Base-by-base conservation (phyloP, 2,888 invertebrate species). In the Labia minor region DNA sequence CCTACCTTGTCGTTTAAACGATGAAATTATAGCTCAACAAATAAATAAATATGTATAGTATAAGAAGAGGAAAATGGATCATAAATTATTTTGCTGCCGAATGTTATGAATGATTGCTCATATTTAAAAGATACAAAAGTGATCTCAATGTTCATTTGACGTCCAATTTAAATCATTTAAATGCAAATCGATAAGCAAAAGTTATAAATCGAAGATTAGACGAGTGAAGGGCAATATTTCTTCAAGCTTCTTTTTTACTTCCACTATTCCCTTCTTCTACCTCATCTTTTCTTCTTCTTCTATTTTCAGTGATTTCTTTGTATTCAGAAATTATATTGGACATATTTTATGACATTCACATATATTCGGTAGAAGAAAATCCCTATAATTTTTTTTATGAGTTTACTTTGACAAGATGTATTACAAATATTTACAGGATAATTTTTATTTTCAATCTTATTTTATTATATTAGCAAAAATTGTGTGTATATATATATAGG, bases 101-200 rank as follows among this genome's bases (percentile, higher is more conserved):
- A 49, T 49, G 49, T n/a, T n/a, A 49, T 49, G 49, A 49, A 49
- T 49, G 49, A 49, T 10, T 3, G 49, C 49, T 8, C 3, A 26
- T 26, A 49, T n/a, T 14, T 10, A 8, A 49, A 49, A 14, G 49
- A 49, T 49, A 49, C 49, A 49, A 49, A 49, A 49, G 6, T 49
- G 49, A 49, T n/a, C 49, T 49, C 8, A 49, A 49, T 49, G 49
- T 49, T 49, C n/a, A 49, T 49, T 49, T 49, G 49, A 49, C 49
- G 49, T 49, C 14, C 49, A 49, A 49, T 49, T 49, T 49, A 49
- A 49, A 49, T 49, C 49, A 49, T 49, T 49, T 49, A 49, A 49
- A 49, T 49, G 49, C 49, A 49, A 49, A 49, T 49, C 14, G 49
- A 49, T 49, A 49, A 49, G 49, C 49, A 16, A 49, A 16, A 49